Percentiles rank a stretch among this genome's conserved stretches.
These are phyloP conservation scores for Casuarius casuarius DNA, from an alignment of 2,113 vertebrate genomes.

Conservation along the genomic window DNA sequence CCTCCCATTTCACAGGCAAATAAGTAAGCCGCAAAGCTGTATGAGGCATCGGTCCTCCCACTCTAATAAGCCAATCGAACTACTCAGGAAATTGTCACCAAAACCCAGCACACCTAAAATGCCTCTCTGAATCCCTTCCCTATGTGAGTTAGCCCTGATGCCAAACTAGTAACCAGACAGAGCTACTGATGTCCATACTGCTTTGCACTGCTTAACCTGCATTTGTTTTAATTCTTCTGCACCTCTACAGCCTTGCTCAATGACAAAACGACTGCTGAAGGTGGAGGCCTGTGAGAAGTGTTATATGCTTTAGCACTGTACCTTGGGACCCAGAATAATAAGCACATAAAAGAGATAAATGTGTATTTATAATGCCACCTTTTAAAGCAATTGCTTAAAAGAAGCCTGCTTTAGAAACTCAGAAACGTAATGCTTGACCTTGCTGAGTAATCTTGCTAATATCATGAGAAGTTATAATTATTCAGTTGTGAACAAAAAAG, in stretches of 20 bases:
- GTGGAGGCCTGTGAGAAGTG: conserved; percentile 3
- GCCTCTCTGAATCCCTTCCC: neutral
- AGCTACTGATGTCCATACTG: neutral
- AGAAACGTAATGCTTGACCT: conserved; percentile 43
- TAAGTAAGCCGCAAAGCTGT: neutral
- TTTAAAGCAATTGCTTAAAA: conserved; percentile 54
- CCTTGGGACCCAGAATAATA: conserved; percentile 51
- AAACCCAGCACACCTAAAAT: neutral
- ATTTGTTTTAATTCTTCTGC: neutral
- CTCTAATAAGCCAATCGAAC: neutral
- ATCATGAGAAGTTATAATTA: conserved; percentile 29
- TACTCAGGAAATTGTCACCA: neutral
- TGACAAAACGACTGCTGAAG: conserved; percentile 52
- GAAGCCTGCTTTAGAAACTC: conserved; percentile 7
- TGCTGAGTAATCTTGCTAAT: conserved; percentile 44
- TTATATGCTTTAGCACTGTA: neutral
- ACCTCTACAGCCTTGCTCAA: neutral
- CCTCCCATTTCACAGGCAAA: conserved; percentile 4
- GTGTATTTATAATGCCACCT: conserved; percentile 36
- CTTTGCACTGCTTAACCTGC: neutral
- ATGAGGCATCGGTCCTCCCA: neutral
- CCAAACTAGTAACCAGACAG: neutral
- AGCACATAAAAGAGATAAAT: conserved; percentile 68
- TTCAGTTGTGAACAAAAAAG: neutral
- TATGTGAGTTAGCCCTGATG: neutral